phyloP scores from a whole-genome alignment of 2,797 vertebrate species.

The Sciurus carolinensis region DNA sequence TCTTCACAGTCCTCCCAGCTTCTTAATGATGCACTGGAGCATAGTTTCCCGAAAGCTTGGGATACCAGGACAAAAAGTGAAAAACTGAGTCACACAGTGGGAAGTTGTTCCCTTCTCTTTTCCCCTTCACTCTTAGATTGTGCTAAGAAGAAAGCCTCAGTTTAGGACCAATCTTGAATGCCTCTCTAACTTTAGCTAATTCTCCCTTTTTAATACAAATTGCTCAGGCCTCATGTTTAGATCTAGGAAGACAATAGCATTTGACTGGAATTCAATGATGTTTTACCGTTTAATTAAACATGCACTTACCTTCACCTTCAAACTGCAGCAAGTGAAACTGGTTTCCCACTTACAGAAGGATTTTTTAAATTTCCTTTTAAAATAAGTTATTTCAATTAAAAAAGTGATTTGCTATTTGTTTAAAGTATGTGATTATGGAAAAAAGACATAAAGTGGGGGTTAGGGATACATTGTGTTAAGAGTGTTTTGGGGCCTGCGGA shows the following conservation, averaged over 20 bases:
- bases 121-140: neutral
- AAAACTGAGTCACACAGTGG: neutral
- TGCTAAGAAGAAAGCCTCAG: neutral
- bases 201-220: neutral
- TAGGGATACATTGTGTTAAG: neutral
- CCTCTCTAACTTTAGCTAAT: neutral
- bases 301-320: neutral
- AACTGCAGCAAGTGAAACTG: conserved; percentile 22
- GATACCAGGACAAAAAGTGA: neutral
- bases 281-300: conserved; percentile 54
- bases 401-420: neutral
- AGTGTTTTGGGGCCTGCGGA: neutral
- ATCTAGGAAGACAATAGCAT: neutral
- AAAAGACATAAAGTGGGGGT: neutral
- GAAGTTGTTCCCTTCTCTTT: neutral
- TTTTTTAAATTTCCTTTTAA: conserved; percentile 43
- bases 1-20: neutral
- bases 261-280: neutral
- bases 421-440: neutral
- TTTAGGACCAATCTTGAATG: neutral
- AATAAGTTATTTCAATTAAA: neutral
- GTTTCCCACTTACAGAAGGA: conserved; percentile 8
- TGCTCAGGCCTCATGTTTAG: neutral
- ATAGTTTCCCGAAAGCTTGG: neutral
- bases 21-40: neutral